These are phyloP conservation scores for Podotricha telesiphe DNA, from an alignment of 2,888 invertebrate species.

Conservation along the genomic window DNA sequence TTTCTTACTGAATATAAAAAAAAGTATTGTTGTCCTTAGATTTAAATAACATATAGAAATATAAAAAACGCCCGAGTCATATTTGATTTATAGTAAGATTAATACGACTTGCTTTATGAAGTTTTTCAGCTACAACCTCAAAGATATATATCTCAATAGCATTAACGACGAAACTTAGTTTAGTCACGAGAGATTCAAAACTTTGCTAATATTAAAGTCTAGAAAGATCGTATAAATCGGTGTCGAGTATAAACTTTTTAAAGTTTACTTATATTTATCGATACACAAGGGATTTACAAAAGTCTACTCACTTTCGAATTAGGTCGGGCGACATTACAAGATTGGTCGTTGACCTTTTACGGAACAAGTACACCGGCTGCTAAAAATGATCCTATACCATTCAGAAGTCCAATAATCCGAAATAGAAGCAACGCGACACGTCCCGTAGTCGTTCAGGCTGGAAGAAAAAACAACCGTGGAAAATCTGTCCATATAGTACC, in stretches of 20 bases:
- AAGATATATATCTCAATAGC: slow-evolving; percentile 37
- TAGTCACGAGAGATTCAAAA: slow-evolving; percentile 38
- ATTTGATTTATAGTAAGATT: slow-evolving; percentile 16
- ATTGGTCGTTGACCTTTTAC: slow-evolving; percentile 96
- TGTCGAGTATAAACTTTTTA: slow-evolving; percentile 27
- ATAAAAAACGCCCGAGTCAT: neutral
- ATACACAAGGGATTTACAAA: slow-evolving; percentile 41
- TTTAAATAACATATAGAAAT: neutral
- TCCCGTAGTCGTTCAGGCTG: slow-evolving; percentile 73
- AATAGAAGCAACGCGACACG: slow-evolving; percentile 74
- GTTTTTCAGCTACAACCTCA: slow-evolving; percentile 11
- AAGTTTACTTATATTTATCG: slow-evolving; percentile 26
- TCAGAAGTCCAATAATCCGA: slow-evolving; percentile 73
- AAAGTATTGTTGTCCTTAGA: neutral
- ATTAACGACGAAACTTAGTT: slow-evolving; percentile 35
- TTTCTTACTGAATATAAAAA: neutral
- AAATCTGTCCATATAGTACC: slow-evolving; percentile 70
- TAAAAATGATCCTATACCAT: slow-evolving; percentile 85
- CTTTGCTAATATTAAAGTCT: slow-evolving; percentile 46
- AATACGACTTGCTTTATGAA: slow-evolving; percentile 2
- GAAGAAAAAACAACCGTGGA: slow-evolving; percentile 71
- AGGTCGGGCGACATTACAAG: slow-evolving; percentile 95
- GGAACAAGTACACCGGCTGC: slow-evolving; percentile 89
- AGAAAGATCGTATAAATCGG: slow-evolving; percentile 32
- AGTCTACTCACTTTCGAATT: slow-evolving; percentile 56